These are phyloP conservation scores for Cinara cedri DNA, from an alignment of 2,888 invertebrate genomes.

Conservation along the genomic window DNA sequence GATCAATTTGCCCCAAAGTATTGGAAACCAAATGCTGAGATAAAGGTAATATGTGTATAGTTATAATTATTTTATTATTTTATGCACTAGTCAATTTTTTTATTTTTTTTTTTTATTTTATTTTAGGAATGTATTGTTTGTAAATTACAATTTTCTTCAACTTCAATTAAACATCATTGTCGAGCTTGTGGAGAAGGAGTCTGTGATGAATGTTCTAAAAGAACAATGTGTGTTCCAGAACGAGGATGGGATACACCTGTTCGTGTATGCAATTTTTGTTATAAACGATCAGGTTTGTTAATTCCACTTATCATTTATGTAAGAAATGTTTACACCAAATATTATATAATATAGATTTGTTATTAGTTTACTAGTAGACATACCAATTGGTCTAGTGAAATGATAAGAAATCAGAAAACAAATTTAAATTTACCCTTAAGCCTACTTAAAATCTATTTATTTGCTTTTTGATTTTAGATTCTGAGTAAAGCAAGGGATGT, in stretches of 20 bases:
- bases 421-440: no score
- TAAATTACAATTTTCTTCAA: conserved; percentile 67
- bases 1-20: conserved; percentile 80
- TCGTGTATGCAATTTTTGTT: conserved; percentile 77
- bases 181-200: conserved; percentile 81
- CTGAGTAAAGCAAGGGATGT: no score
- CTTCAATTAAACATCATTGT: conserved; percentile 75
- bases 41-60: conserved; percentile 66
- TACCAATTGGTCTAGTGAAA: no score
- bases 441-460: no score
- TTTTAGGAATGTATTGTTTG: conserved; percentile 72
- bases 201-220: conserved; percentile 74
- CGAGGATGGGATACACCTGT: conserved; percentile 75
- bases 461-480: no score
- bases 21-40: conserved; percentile 80
- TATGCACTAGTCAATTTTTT: neutral
- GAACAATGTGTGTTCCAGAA: conserved; percentile 72
- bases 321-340: no score
- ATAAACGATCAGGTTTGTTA: conserved; percentile 59
- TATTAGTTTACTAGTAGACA: no score
- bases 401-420: no score
- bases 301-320: no score
- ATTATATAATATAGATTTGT: neutral
- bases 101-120: conserved; percentile 38
- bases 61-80: neutral